Evolutionary conservation across 2,113 vertebrate genomes (phyloP), one percentile per base, ranked within the genome.

Genomic region (Poecilia latipinna): DNA sequence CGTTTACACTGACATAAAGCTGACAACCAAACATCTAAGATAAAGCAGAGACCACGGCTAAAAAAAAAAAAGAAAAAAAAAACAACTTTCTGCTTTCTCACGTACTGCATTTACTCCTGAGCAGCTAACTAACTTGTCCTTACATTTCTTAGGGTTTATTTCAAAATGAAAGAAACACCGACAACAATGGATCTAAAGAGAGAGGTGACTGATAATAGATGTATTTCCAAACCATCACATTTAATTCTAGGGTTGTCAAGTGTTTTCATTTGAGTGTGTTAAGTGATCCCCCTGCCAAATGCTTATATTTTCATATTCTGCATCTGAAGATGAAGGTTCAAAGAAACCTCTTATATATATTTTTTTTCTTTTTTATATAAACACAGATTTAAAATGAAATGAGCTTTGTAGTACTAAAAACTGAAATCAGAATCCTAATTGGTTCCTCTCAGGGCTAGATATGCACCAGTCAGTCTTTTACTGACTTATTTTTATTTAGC

Each of bases 131-230:
- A 54, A 22, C 51, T n/a, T 48, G 44, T 63, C 12, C 19, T 65
- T 65, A 1, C 15, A 24, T 6, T 54, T 54, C 22, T 54, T 68
- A 33, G 37, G 12, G 6, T 19, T 33, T 4, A 19, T 19, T 48
- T 48, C 44, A 48, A 48, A 48, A 19, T 17, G 4, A 48, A n/a
- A 26, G 44, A 19, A n/a, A 26, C 26, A 54, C 2, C 1, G 44
- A 51, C 44, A 68, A 67, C 39, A 51, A 74, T 84, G 77, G 89
- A 83, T 87, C 69, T 12, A 0, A 42, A 72, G 4, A 66, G 57
- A 80, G 65, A 72, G 26, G 22, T 71, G 15, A 33, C 22, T 12
- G 61, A 75, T 60, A 72, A 26, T 32, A 72, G 70, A 74, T 29
- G 19, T 22, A 11, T 19, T 24, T 10, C 63, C 65, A 48, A 64